Evolutionary conservation across 2,797 vertebrate species (phyloP).

Genomic region (Acestrorhynchus altus): DNA sequence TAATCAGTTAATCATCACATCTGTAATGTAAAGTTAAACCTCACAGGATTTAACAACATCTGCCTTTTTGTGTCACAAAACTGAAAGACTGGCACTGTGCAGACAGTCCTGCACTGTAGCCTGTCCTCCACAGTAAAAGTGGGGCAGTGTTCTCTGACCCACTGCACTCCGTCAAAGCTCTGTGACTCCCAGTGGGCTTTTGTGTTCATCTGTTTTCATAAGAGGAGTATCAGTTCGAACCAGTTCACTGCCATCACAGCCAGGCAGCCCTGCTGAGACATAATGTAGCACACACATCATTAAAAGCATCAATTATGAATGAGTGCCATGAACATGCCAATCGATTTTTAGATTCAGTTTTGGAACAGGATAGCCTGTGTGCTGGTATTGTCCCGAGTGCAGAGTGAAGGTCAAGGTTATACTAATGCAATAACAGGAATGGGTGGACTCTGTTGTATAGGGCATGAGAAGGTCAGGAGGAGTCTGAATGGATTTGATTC

Average conservation of each 20-base stretch:
- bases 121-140: constrained; percentile 36
- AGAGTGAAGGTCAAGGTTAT: constrained; percentile 54
- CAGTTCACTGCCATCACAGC: constrained; percentile 30
- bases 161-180: constrained; percentile 20
- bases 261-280: constrained; percentile 31
- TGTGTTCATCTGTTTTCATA: constrained; percentile 46
- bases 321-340: constrained; percentile 40
- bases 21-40: not conserved
- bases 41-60: not conserved
- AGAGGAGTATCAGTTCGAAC: constrained; percentile 48
- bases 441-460: constrained; percentile 32
- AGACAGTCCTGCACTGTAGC: constrained; percentile 38
- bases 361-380: constrained; percentile 47
- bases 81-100: constrained; percentile 59
- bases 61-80: constrained; percentile 18
- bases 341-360: constrained; percentile 56
- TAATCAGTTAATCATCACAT: not conserved
- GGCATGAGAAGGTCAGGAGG: constrained; percentile 21
- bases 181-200: constrained; percentile 41
- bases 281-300: constrained; percentile 37
- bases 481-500: not conserved
- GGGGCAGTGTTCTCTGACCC: constrained; percentile 46
- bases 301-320: constrained; percentile 62
- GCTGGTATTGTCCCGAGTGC: constrained; percentile 28
- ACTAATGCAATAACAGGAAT: constrained; percentile 56